These are phyloP conservation scores for Periparus ater DNA, from an alignment of 2,797 vertebrate genomes.

Conservation along the genomic window DNA sequence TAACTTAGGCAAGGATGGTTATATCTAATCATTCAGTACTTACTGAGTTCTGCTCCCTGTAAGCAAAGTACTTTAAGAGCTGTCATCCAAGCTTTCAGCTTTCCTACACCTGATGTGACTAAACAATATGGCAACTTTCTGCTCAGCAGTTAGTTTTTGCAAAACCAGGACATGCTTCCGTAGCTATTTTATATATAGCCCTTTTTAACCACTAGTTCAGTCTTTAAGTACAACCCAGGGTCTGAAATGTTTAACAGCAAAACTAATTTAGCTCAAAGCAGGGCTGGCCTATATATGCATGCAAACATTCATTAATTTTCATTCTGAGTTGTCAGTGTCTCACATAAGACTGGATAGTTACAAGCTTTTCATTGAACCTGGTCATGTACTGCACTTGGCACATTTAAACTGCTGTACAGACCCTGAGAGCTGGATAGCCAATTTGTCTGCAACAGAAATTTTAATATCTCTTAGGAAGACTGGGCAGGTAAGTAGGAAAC, in stretches of 20 bases:
- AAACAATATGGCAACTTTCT: not conserved
- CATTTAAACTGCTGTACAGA: not conserved
- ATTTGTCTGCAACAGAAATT: not conserved
- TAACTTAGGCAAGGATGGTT: not conserved
- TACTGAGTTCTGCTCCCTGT: not conserved
- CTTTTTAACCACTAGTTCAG: not conserved
- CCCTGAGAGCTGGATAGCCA: not conserved
- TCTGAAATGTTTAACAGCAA: constrained; percentile 5
- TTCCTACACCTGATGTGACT: not conserved
- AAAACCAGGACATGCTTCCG: not conserved
- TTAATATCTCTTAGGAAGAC: not conserved
- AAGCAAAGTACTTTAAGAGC: not conserved
- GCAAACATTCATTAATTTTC: constrained; percentile 22
- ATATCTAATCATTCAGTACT: not conserved
- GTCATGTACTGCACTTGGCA: not conserved
- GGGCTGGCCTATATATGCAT: not conserved
- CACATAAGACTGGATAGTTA: not conserved
- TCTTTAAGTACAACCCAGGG: not conserved
- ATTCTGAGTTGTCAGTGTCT: not conserved
- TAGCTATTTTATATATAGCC: not conserved
- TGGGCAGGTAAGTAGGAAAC: not conserved
- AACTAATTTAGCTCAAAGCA: constrained; percentile 21
- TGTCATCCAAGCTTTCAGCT: not conserved
- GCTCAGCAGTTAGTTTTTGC: not conserved
- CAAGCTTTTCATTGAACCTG: not conserved